These are phyloP conservation scores for Sesamia nonagrioides DNA, from an alignment of 1,140 invertebrate genomes.

Conservation along the genomic window DNA sequence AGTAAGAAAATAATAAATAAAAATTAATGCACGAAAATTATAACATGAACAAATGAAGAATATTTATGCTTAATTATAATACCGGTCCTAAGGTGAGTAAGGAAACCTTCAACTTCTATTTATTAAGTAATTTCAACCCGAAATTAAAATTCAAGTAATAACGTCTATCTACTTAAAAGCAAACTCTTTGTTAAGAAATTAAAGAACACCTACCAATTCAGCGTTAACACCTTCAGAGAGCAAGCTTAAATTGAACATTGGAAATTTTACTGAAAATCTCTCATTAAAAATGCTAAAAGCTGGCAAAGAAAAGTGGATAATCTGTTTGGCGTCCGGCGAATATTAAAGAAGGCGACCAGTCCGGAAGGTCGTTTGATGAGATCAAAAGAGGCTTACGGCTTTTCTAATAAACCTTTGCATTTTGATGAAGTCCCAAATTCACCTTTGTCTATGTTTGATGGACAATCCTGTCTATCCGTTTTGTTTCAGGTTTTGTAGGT, in stretches of 20 bases:
- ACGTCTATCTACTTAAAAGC: conserved; percentile 1
- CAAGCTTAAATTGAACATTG: conserved; percentile 64
- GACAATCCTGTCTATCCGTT: conserved; percentile 11
- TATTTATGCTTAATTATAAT: too few species aligned
- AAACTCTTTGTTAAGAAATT: conserved; percentile 37
- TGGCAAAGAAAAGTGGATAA: conserved; percentile 80
- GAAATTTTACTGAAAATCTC: conserved; percentile 67
- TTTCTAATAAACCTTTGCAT: conserved; percentile 80
- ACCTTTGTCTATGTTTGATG: conserved; percentile 51
- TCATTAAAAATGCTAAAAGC: conserved; percentile 81
- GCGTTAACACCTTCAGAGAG: conserved; percentile 44
- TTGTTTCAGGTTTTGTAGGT: conserved; percentile 1
- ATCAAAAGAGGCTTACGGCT: conserved; percentile 73
- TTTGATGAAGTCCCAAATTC: conserved; percentile 69
- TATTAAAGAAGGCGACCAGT: conserved; percentile 74
- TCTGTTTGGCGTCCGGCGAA: conserved; percentile 76
- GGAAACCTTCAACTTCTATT: background rate
- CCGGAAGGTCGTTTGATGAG: conserved; percentile 70
- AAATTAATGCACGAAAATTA: too few species aligned
- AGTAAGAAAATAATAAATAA: too few species aligned
- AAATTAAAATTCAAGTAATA: conserved; percentile 9
- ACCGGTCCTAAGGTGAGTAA: too few species aligned
- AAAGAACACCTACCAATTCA: conserved; percentile 32
- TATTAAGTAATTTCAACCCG: background rate
- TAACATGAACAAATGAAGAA: too few species aligned